These are phyloP conservation scores for Martes martes DNA, from an alignment of 2,113 vertebrate genomes.

Conservation along the genomic window DNA sequence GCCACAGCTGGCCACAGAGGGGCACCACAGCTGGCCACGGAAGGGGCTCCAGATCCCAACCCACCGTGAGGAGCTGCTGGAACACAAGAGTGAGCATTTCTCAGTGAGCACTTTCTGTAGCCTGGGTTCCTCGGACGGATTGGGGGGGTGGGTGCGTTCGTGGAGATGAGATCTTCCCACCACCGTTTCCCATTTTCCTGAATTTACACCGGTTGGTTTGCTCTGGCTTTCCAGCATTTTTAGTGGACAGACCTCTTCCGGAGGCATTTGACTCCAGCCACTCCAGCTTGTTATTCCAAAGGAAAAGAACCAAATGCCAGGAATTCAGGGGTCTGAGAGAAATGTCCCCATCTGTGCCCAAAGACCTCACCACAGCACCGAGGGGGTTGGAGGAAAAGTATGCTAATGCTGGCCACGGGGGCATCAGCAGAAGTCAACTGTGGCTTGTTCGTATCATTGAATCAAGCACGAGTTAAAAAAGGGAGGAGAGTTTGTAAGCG, in stretches of 20 bases:
- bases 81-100: rapidly evolving
- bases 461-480: rapidly evolving
- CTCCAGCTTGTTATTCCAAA: neutral
- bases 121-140: rapidly evolving
- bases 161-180: neutral
- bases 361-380: no score
- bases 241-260: neutral
- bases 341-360: rapidly evolving
- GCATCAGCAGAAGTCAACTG: rapidly evolving
- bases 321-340: neutral
- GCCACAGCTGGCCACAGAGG: neutral
- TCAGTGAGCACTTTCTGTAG: neutral
- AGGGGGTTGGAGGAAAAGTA: neutral
- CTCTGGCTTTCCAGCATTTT: neutral
- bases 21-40: neutral
- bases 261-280: neutral
- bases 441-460: rapidly evolving
- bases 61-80: rapidly evolving
- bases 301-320: neutral
- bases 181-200: neutral
- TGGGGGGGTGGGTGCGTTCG: rapidly evolving
- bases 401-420: rapidly evolving
- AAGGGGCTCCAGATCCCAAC: neutral
- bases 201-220: neutral
- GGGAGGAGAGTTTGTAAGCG: rapidly evolving